These are phyloP conservation scores for Triplophysa tibetana DNA, from an alignment of 2,113 vertebrate species.

Conservation along the genomic window DNA sequence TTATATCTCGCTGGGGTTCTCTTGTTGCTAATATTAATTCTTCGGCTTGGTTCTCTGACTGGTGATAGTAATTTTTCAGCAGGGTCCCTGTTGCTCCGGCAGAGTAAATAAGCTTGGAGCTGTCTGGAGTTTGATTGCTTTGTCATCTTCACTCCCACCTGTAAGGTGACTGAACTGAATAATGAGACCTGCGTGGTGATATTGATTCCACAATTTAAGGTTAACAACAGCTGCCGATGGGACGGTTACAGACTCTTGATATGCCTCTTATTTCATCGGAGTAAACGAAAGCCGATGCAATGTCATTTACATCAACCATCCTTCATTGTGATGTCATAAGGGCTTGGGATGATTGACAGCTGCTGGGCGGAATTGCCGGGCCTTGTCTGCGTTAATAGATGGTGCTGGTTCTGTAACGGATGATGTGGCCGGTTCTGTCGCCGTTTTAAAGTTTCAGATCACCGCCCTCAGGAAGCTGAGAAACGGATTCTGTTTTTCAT, in stretches of 20 bases:
- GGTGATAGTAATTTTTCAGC: conserved; percentile 24
- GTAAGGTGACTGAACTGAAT: conserved; percentile 30
- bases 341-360: conserved; percentile 24
- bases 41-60: not conserved
- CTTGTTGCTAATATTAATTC: conserved; percentile 33
- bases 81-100: conserved; percentile 8
- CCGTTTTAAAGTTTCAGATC: conserved; percentile 15
- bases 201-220: conserved; percentile 26
- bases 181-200: conserved; percentile 15
- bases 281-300: not conserved
- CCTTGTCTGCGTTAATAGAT: conserved; percentile 6
- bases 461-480: not conserved
- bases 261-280: conserved; percentile 9
- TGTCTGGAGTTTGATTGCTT: conserved; percentile 32
- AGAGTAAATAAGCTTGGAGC: conserved; percentile 22
- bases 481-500: conserved; percentile 19
- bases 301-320: conserved; percentile 22
- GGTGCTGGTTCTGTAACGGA: not conserved
- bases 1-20: conserved; percentile 19
- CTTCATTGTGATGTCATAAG: conserved; percentile 38
- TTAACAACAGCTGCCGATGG: conserved; percentile 4
- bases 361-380: not conserved
- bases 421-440: not conserved
- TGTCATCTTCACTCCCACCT: conserved; percentile 28
- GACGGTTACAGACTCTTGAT: not conserved